Conservation (phyloP, 2,797 vertebrate genomes). For the Gallinago stenura region DNA sequence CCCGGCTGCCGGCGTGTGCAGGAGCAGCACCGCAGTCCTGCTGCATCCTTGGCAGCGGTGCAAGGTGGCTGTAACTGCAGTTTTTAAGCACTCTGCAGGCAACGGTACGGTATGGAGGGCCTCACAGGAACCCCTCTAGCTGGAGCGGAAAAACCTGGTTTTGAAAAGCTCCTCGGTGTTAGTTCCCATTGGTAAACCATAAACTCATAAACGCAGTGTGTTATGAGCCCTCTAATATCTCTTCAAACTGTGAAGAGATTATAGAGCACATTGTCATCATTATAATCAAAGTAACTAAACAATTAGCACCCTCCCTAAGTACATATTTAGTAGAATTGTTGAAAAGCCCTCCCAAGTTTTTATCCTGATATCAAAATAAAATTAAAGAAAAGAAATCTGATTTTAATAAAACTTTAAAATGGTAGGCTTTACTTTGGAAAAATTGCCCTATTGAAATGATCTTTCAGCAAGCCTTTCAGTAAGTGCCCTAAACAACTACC, state of each 20-base stretch:
- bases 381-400: neutral
- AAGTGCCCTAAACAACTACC: neutral
- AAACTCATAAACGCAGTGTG: neutral
- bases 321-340: neutral
- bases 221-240: slow-evolving; percentile 54
- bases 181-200: slow-evolving; percentile 55
- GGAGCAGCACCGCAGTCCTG: neutral
- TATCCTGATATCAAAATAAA: neutral
- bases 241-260: slow-evolving; percentile 61
- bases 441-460: neutral
- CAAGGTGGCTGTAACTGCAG: slow-evolving; percentile 3
- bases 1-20: fast-evolving
- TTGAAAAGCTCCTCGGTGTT: slow-evolving; percentile 46
- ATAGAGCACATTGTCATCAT: slow-evolving; percentile 37
- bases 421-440: neutral
- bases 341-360: neutral
- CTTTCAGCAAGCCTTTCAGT: neutral
- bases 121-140: neutral
- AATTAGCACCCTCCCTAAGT: neutral
- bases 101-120: neutral
- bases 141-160: slow-evolving; percentile 15
- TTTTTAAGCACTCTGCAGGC: neutral
- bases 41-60: slow-evolving; percentile 37
- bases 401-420: neutral
- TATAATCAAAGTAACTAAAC: slow-evolving; percentile 67